Conservation (phyloP, 2,797 vertebrate species). For the Gallinago solitaria region DNA sequence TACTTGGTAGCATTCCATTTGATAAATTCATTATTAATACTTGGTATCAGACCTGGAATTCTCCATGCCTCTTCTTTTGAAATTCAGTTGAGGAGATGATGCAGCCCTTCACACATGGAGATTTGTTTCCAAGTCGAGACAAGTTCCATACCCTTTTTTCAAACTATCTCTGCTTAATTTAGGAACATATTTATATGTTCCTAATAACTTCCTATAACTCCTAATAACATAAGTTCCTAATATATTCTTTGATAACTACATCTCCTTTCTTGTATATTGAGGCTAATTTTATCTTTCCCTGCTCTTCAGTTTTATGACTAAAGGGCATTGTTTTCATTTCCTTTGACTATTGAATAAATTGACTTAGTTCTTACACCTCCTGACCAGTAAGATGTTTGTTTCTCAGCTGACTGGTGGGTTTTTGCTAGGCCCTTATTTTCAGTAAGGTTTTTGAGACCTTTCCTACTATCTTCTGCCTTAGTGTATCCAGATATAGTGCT, state of each 20-base stretch:
- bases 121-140: background rate
- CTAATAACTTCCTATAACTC: background rate
- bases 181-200: background rate
- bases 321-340: background rate
- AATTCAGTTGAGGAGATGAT: background rate
- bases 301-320: background rate
- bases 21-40: background rate
- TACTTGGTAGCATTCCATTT: background rate
- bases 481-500: background rate
- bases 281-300: background rate
- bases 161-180: background rate
- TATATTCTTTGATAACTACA: background rate
- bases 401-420: accelerated
- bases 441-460: background rate
- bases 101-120: background rate
- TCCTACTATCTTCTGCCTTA: background rate
- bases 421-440: background rate
- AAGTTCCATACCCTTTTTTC: background rate
- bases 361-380: background rate
- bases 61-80: background rate
- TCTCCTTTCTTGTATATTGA: background rate
- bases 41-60: background rate
- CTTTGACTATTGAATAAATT: background rate
- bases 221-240: background rate
- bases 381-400: background rate